A percentile compares a stretch with the other conserved stretches of the same genome.
Evolutionary conservation across 2,797 vertebrate species (phyloP).

Genomic region (Neosilurus mollespiculum): DNA sequence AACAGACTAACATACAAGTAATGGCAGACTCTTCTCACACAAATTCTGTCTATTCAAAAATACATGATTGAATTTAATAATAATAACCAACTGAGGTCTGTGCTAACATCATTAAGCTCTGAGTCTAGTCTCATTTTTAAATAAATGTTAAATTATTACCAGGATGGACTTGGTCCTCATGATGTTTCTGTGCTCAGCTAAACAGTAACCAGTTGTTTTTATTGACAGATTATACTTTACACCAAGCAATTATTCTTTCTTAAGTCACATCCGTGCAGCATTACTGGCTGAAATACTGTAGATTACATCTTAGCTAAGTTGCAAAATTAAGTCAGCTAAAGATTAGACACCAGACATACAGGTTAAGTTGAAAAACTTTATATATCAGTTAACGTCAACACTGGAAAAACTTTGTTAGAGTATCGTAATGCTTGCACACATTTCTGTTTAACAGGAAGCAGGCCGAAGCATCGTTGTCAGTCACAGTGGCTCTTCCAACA

Average conservation of each 20-base stretch:
- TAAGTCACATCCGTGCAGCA: neutral
- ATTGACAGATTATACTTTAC: neutral
- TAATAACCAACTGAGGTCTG: neutral
- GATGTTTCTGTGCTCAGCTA: too few relatives aligned
- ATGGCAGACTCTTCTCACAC: neutral
- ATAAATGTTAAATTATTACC: neutral
- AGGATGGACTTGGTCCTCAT: neutral
- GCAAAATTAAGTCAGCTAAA: neutral
- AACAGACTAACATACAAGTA: neutral
- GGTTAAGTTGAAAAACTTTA: neutral
- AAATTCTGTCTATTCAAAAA: neutral
- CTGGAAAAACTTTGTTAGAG: neutral
- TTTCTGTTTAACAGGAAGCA: neutral
- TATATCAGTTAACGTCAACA: neutral
- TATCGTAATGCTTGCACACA: neutral
- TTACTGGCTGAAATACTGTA: neutral
- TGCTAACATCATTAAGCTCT: neutral
- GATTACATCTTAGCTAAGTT: neutral
- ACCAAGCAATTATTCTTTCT: neutral
- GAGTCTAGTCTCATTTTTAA: neutral
- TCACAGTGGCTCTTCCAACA: conserved; percentile 21
- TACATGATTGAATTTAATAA: neutral
- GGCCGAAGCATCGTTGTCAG: neutral
- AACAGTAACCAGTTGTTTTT: neutral
- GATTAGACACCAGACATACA: neutral